Conservation (phyloP, 2,113 vertebrate species). For the Astur gentilis region DNA sequence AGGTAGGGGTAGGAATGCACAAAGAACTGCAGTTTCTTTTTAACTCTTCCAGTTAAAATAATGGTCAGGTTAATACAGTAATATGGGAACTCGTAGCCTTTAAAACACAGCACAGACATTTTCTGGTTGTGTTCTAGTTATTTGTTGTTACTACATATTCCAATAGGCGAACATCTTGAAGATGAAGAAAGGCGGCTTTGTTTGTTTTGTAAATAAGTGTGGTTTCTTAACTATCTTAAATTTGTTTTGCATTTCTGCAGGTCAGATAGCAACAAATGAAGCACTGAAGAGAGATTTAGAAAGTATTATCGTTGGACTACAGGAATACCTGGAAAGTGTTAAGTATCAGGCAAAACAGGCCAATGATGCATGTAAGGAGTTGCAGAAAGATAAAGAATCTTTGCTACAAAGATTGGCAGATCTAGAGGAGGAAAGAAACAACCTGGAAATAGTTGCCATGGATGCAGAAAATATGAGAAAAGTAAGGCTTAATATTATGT, state of each 20-base stretch:
- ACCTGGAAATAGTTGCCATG: conserved; percentile 74
- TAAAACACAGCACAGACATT: neutral
- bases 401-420: conserved; percentile 77
- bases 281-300: conserved; percentile 87
- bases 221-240: neutral
- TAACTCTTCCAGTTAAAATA: neutral
- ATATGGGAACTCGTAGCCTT: neutral
- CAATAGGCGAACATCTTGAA: neutral
- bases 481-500: conserved; percentile 63
- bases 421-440: conserved; percentile 74
- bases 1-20: neutral
- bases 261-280: conserved; percentile 91
- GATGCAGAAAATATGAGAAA: conserved; percentile 77
- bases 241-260: conserved; percentile 61
- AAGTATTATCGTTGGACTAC: conserved; percentile 84
- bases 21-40: neutral
- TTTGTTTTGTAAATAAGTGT: neutral
- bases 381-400: conserved; percentile 78
- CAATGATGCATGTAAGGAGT: conserved; percentile 72
- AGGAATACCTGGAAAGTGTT: conserved; percentile 83
- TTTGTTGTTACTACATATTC: neutral
- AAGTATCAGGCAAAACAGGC: conserved; percentile 80
- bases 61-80: neutral
- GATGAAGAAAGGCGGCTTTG: neutral
- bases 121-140: neutral